A percentile compares a stretch with the other conserved stretches of the same genome.
phyloP scores from a whole-genome alignment of 2,888 invertebrate genomes.

The Erpobdella octoculata region DNA sequence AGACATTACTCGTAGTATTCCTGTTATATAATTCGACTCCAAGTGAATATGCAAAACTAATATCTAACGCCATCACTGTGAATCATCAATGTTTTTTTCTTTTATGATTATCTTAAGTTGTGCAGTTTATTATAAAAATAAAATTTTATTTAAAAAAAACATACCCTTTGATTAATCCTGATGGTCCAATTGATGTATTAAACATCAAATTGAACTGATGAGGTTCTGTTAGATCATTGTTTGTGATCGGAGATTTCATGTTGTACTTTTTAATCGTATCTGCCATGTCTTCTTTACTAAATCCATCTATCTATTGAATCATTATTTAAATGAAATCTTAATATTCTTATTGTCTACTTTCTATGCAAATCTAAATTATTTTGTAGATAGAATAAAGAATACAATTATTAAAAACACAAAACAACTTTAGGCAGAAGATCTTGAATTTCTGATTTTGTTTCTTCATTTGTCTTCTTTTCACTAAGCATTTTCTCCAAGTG shows the following conservation, averaged over 20 bases:
- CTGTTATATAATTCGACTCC: no score
- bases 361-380: not conserved
- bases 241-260: constrained; percentile 89
- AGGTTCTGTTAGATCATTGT: constrained; percentile 85
- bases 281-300: constrained; percentile 81
- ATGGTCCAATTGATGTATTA: constrained; percentile 91
- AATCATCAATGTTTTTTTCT: not conserved
- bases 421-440: constrained; percentile 63
- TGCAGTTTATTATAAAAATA: no score
- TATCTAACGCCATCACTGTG: no score
- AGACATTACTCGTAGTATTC: no score
- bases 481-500: constrained; percentile 73
- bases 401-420: not conserved
- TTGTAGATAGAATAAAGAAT: not conserved
- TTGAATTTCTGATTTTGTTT: constrained; percentile 64
- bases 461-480: constrained; percentile 69
- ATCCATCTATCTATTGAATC: constrained; percentile 66
- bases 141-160: constrained; percentile 31
- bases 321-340: not conserved
- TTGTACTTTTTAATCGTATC: constrained; percentile 73
- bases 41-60: no score
- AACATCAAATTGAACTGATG: constrained; percentile 99
- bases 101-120: no score
- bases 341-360: no score
- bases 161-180: constrained; percentile 80